Evolutionary conservation across 2,797 vertebrate species (phyloP).

Genomic region (Dryobates pubescens): DNA sequence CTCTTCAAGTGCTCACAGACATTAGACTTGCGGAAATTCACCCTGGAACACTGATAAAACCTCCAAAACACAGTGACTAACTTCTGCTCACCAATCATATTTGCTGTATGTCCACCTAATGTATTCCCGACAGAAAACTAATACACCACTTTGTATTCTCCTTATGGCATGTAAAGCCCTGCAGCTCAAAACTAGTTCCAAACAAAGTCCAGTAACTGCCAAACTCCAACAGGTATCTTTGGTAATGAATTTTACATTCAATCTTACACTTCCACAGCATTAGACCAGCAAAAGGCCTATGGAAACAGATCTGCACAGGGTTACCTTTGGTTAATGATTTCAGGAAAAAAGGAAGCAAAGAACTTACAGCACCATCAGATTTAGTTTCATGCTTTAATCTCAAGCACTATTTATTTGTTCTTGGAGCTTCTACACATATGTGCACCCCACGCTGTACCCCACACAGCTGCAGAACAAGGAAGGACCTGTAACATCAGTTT

Average conservation of each 20-base stretch:
- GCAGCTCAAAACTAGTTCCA: neutral
- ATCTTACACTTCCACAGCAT: neutral
- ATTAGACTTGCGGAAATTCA: neutral
- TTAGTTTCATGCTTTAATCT: neutral
- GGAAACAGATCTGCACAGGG: neutral
- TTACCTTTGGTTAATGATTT: neutral
- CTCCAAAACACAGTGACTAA: neutral
- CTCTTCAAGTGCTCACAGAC: neutral
- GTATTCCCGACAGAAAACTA: neutral
- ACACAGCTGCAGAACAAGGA: rapidly evolving
- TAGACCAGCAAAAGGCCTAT: neutral
- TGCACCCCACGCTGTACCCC: neutral
- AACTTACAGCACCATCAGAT: neutral
- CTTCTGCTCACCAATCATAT: neutral
- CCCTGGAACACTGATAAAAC: neutral
- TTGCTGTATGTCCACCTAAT: neutral
- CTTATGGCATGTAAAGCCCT: neutral
- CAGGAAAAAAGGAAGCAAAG: neutral
- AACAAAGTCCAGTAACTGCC: neutral
- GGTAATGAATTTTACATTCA: neutral
- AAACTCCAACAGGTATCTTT: neutral
- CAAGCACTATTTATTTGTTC: neutral
- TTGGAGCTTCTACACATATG: neutral
- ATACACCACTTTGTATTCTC: neutral
- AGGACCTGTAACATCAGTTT: neutral